phyloP scores from a whole-genome alignment of 1,140 invertebrate species.

The Heliconius hermathena region DNA sequence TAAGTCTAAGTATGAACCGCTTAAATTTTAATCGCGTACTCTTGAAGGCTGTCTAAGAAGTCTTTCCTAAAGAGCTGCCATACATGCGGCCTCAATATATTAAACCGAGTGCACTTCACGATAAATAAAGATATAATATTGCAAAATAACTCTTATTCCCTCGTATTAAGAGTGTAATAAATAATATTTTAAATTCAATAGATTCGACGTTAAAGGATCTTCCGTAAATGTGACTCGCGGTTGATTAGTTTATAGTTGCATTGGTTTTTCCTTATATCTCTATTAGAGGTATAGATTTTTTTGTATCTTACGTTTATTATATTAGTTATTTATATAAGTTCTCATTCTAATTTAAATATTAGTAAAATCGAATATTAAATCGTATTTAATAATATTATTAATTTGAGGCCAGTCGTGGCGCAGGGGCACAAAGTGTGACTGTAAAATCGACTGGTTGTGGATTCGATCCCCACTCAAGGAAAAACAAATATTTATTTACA shows the following conservation, averaged over 20 bases:
- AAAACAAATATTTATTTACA: too few species aligned
- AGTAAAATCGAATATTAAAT: too few species aligned
- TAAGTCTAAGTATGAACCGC: neutral
- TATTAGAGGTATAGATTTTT: neutral
- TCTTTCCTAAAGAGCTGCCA: slow-evolving; percentile 18
- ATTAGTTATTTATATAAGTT: too few species aligned
- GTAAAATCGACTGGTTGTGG: too few species aligned
- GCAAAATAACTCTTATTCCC: slow-evolving; percentile 34
- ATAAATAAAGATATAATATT: slow-evolving; percentile 35
- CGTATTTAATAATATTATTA: too few species aligned
- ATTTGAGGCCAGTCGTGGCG: too few species aligned
- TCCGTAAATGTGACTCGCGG: slow-evolving; percentile 39
- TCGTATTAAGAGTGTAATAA: slow-evolving; percentile 33
- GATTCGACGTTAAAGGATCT: slow-evolving; percentile 43
- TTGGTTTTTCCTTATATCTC: slow-evolving; percentile 27
- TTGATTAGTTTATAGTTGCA: slow-evolving; percentile 28
- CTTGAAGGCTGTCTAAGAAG: slow-evolving; percentile 25
- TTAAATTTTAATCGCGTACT: slow-evolving; percentile 17
- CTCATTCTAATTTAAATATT: too few species aligned
- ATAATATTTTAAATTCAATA: slow-evolving; percentile 40
- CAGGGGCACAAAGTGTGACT: too few species aligned
- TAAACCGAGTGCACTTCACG: slow-evolving; percentile 30
- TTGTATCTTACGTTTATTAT: too few species aligned
- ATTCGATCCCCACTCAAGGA: too few species aligned
- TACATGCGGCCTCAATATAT: slow-evolving; percentile 31